These are phyloP conservation scores for Pogonocherus hispidulus DNA, from an alignment of 2,888 invertebrate species.

Conservation along the genomic window DNA sequence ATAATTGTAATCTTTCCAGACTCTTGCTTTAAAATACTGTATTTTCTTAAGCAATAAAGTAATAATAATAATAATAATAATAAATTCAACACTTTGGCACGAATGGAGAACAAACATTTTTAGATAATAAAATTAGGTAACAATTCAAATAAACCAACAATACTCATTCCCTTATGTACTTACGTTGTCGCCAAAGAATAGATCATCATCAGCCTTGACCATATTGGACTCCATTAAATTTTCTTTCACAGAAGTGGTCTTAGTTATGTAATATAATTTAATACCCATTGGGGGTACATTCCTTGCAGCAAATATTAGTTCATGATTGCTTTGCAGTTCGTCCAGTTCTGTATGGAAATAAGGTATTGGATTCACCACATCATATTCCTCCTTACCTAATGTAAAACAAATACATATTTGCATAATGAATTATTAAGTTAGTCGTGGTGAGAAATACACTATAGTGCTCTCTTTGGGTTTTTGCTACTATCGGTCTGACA, in stretches of 20 bases:
- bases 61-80: too few relatives aligned
- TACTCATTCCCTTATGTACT: too few relatives aligned
- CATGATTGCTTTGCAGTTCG: slow-evolving; percentile 64
- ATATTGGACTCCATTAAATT: background rate
- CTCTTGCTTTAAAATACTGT: too few relatives aligned
- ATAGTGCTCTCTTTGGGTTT: too few relatives aligned
- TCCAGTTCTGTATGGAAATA: slow-evolving; percentile 29
- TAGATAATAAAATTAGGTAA: too few relatives aligned
- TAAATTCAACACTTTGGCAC: too few relatives aligned
- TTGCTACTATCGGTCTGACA: too few relatives aligned
- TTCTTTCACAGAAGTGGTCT: slow-evolving; percentile 12
- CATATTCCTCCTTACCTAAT: slow-evolving; percentile 45
- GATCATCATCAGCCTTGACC: slow-evolving; percentile 22
- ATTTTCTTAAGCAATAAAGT: too few relatives aligned
- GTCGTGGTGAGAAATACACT: too few relatives aligned
- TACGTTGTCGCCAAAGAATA: slow-evolving; percentile 52
- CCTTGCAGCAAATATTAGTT: slow-evolving; percentile 78
- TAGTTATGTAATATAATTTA: slow-evolving; percentile 72
- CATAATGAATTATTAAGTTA: background rate
- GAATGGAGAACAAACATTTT: too few relatives aligned
- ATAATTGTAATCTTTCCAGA: too few relatives aligned
- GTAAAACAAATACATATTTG: slow-evolving; percentile 4
- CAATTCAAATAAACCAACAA: too few relatives aligned
- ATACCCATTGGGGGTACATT: slow-evolving; percentile 78
- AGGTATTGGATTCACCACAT: slow-evolving; percentile 45